Percentiles rank a stretch among this genome's conserved stretches.
Evolutionary conservation across 2,113 vertebrate genomes (phyloP).

Genomic region (Crypturellus undulatus): DNA sequence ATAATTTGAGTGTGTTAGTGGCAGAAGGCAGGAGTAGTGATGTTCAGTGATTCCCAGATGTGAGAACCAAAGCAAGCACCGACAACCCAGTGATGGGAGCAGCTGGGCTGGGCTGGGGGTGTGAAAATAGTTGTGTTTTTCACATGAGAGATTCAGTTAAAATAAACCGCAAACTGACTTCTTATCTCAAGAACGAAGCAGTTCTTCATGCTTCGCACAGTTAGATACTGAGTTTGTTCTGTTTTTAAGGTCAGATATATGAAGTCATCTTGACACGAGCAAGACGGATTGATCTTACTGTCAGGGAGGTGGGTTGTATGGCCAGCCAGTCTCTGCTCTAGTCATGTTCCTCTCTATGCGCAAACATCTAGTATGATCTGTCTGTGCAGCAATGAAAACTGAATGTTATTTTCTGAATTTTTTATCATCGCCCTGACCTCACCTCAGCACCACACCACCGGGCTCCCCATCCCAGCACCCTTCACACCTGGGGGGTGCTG

Average conservation of each 20-base stretch:
- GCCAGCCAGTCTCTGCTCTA: background rate
- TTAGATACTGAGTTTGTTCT: background rate
- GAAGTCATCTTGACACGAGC: background rate
- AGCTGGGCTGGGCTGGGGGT: background rate
- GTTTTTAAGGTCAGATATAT: conserved; percentile 23
- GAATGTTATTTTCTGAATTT: background rate
- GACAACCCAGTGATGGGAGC: background rate
- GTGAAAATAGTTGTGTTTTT: background rate
- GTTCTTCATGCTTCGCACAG: background rate
- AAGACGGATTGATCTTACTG: background rate
- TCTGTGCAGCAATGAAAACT: background rate
- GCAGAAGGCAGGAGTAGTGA: background rate
- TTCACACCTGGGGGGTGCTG: background rate
- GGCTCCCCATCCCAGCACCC: background rate
- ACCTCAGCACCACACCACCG: background rate
- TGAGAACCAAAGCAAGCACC: conserved; percentile 1
- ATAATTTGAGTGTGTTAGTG: background rate
- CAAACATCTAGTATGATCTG: background rate
- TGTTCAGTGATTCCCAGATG: background rate
- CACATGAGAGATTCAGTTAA: background rate
- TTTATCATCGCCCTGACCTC: background rate
- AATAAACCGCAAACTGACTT: too few relatives aligned
- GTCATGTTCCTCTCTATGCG: background rate
- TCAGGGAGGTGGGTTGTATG: rapidly evolving
- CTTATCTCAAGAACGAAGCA: background rate